Evolutionary conservation across 1,140 invertebrate genomes (phyloP), one percentile per base, ranked within the genome.

Genomic region (Globodera ellingtonae): DNA sequence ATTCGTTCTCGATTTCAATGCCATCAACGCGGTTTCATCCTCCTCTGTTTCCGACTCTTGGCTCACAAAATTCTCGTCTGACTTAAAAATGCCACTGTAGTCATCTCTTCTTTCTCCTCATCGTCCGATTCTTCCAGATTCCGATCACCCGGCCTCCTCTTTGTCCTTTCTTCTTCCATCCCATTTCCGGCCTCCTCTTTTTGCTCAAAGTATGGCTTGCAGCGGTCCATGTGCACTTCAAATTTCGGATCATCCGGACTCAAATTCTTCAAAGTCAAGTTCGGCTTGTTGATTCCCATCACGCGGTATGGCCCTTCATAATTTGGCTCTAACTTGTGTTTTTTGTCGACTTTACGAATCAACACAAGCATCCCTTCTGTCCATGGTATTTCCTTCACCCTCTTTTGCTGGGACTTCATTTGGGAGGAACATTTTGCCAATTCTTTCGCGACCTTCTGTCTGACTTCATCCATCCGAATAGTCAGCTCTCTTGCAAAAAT

Each of bases 231-330:
- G 21, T 75, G 73, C 1, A 62, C 48, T 52, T 18, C 15, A n/a
- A n/a, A 59, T 13, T 4, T 35, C 1, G 6, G 7, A 4, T 44
- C 46, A 56, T 35, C 47, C 24, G 50, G 50, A 6, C 15, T 21
- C 10, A 62, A n/a, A 1, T 52, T 46, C 62, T 56, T 21, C 7
- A 75, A 6, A 7, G 52, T 8, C 13, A 75, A 9, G 13, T 75
- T 75, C 9, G 73, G 73, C 13, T 56, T 75, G 46, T 62, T 18
- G 18, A 75, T 18, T 75, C 7, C 62, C 2, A 75, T 56, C 6
- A 75, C 48, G 13, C 62, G 73, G 5, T 62, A 62, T 4, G 73
- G 73, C 6, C 73, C 73, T 62, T 56, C 15, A 44, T 8, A 75
- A 48, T 75, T 75, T 8, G 0, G 3, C 4, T 62, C 73, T 6